Conservation (phyloP, 2,888 invertebrate species). For the Acheta domesticus region DNA sequence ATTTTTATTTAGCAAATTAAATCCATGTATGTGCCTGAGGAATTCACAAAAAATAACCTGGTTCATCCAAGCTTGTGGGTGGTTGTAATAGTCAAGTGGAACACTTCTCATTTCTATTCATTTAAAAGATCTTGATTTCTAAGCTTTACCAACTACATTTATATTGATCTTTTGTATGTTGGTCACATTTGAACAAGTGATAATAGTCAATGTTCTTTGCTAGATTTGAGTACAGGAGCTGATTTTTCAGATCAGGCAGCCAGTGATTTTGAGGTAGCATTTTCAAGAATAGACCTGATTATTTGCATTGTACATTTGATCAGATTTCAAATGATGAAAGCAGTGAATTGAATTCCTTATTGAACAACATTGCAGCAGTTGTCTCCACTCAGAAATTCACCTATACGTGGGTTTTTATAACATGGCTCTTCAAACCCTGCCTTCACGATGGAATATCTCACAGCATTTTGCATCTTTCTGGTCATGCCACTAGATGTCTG, state of each 20-base stretch:
- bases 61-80: background rate
- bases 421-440: no score
- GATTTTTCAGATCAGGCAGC: background rate
- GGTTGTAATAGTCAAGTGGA: background rate
- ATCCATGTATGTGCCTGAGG: background rate
- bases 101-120: background rate
- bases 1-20: background rate
- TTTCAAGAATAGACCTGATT: background rate
- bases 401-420: no score
- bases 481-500: no score
- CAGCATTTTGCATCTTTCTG: no score
- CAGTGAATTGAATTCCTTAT: background rate
- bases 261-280: background rate
- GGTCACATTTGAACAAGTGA: background rate
- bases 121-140: background rate
- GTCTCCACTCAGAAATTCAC: background rate
- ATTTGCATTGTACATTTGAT: background rate
- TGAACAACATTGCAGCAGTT: background rate
- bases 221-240: background rate
- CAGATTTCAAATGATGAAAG: background rate
- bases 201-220: background rate
- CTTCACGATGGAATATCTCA: no score
- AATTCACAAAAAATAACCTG: background rate
- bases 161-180: background rate
- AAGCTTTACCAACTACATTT: background rate